A percentile compares a stretch with the other conserved stretches of the same genome.
Conservation (phyloP, 1,140 invertebrate species). For the Trichonephila inaurata region DNA sequence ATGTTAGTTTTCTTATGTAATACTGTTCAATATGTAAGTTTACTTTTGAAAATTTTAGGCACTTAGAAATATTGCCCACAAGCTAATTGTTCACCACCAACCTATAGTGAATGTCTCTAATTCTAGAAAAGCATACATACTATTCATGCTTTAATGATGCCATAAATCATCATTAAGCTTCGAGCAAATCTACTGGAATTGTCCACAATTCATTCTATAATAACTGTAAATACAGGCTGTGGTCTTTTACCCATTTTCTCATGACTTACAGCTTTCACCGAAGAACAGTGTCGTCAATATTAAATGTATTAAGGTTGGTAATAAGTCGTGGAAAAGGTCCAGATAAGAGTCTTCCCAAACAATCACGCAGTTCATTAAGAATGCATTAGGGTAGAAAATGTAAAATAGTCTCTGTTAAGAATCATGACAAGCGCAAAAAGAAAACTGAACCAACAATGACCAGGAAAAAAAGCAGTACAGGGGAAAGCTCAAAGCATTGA, state of each 20-base stretch:
- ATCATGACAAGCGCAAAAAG: constrained; percentile 31
- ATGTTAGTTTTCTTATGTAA: too few species aligned
- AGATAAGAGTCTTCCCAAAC: constrained; percentile 43
- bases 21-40: too few species aligned
- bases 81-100: too few species aligned
- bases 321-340: constrained; percentile 3
- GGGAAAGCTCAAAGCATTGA: constrained; percentile 16
- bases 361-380: constrained; percentile 57
- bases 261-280: neutral
- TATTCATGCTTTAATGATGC: too few species aligned
- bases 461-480: neutral
- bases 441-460: constrained; percentile 47
- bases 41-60: too few species aligned
- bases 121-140: too few species aligned
- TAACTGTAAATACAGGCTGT: neutral
- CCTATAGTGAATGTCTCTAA: too few species aligned
- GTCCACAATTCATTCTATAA: neutral
- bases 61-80: too few species aligned
- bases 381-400: constrained; percentile 64
- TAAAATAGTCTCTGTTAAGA: constrained; percentile 53
- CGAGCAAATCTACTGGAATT: too few species aligned
- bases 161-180: too few species aligned
- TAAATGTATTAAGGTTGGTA: neutral
- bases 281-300: neutral
- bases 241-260: neutral